These are phyloP conservation scores for Drosophila paulistorum DNA, from an alignment of 1,140 invertebrate genomes.

Conservation along the genomic window DNA sequence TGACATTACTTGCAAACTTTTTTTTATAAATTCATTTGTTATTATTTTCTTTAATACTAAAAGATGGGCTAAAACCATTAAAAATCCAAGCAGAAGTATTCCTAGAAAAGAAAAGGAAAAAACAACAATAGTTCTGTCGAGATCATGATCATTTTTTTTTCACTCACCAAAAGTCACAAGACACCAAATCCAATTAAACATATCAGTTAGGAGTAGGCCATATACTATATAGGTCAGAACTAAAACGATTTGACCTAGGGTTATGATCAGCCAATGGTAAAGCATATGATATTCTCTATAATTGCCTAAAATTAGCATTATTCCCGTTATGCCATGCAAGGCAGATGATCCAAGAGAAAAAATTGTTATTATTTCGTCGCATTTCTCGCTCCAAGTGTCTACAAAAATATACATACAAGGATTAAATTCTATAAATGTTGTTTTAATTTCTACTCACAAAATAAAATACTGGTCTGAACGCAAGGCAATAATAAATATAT, in stretches of 20 bases:
- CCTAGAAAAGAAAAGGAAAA: neutral
- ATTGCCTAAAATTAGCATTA: neutral
- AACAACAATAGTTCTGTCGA: neutral
- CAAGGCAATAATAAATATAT: neutral
- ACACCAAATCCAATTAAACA: neutral
- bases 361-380: neutral
- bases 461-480: neutral
- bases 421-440: neutral
- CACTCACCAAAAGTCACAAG: neutral
- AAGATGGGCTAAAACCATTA: neutral
- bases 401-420: no score
- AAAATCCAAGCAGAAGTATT: neutral
- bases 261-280: constrained; percentile 3
- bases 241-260: neutral
- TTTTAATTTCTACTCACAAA: neutral
- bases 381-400: neutral
- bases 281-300: constrained; percentile 3
- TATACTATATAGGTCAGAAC: neutral
- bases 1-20: neutral
- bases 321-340: neutral
- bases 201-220: neutral
- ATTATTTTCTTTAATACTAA: neutral
- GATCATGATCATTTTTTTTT: neutral
- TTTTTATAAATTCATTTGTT: neutral
- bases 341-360: neutral